Evolutionary conservation across 92 coral and sea anemone genomes (phyloP), one percentile per base, ranked within the genome.

Genomic region (Siderastrea radians): DNA sequence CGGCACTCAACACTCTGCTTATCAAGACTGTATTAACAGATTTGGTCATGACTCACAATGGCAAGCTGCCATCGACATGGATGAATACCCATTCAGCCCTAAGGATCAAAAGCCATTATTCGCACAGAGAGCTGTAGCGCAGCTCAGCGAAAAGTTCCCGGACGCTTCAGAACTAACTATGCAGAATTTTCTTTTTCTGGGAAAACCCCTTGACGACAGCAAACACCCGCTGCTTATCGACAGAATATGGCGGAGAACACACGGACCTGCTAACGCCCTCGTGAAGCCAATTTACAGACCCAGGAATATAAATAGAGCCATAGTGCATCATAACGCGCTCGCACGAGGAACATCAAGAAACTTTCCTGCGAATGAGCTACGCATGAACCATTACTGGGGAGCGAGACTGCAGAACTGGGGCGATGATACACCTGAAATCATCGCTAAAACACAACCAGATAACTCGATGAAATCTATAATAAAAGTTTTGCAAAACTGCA

Each of bases 381-480:
- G 96, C 15, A 10, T 93, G 85, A 90, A 93, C 70, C 96, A 93
- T 72, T 93, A 93, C 86, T 93, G 96, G 96, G 96, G 96, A 2
- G 94, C 94, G 1, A 72, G 96, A 16, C 76, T 93, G 3, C 96
- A 93, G 69, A 74, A 90, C 75, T 93, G 96, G 96, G 96, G 94
- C 2, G 96, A 91, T 10, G 94, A 93, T 57, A 93, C 94, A 17
- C 88, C 94, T 7, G 86, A 91, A 54, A 81, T 93, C 72, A 19
- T 93, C 2, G 44, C 47, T 1, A 90, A 77, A 72, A 93, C 96
- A 26, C 49, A 66, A 51, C 70, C 74, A 5, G 96, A 93, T 66
- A 73, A 75, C 51, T 63, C 86, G 19, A 93, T 93, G 65, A 75
- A 87, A 55, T n/a, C 84, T 19, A 88, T 93, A 13, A 79, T 90